phyloP scores from a whole-genome alignment of 35 echinoderm and acorn worm species.

The Chiridota heheva region DNA sequence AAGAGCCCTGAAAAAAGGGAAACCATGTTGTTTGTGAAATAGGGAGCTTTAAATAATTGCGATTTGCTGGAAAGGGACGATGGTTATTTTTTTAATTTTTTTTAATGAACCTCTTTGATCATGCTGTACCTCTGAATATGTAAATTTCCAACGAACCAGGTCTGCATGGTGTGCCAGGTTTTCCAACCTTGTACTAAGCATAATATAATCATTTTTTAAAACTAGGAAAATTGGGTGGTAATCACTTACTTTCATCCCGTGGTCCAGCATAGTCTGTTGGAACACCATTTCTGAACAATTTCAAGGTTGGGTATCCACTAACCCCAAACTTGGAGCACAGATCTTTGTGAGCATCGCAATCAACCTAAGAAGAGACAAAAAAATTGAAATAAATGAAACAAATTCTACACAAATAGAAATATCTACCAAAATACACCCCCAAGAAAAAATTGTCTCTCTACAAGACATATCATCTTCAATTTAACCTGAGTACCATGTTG shows the following conservation, averaged over 20 bases:
- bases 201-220: no score
- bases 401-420: neutral
- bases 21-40: no score
- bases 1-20: no score
- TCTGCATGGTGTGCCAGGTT: no score
- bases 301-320: constrained; percentile 84
- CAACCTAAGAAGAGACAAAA: constrained; percentile 54
- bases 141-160: no score
- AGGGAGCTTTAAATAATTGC: no score
- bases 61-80: neutral
- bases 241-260: constrained; percentile 57
- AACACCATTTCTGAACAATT: constrained; percentile 78
- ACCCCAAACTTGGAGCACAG: constrained; percentile 73
- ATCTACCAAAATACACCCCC: neutral
- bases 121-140: no score
- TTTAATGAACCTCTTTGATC: no score
- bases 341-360: constrained; percentile 75
- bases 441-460: neutral
- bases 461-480: neutral
- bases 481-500: no score
- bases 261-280: constrained; percentile 77
- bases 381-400: neutral
- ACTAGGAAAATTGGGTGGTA: no score
- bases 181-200: no score
- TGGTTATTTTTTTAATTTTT: no score